Evolutionary conservation across 2,113 vertebrate genomes (phyloP), one percentile per base, ranked within the genome.

Genomic region (Loxodonta africana): DNA sequence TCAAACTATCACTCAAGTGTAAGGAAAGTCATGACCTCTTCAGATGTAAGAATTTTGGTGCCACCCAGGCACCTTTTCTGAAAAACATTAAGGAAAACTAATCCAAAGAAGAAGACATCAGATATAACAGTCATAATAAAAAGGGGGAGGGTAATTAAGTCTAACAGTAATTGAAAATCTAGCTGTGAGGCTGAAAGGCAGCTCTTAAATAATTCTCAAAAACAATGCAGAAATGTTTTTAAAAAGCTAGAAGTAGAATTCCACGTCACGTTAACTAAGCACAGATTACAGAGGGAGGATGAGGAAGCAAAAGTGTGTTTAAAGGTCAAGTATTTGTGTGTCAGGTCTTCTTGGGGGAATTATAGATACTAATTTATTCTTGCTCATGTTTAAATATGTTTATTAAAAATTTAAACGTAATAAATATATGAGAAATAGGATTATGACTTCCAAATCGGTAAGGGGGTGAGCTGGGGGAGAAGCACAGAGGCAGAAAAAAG

Each of bases 221-320:
- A 88, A 57, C 62, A 80, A 96, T 26, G 33, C 8, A 73, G 14
- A 44, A 62, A 33, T 10, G n/a, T 83, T 81, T 88, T 83, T 63
- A 65, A 53, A 82, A 95, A 65, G 37, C 63, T 90, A 51, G 25
- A 95, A 95, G 89, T 91, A 94, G 93, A 95, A 91, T 62, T 90
- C 69, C 44, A 6, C n/a, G 44, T 83, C 20, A 53, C 46, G 71
- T 80, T 88, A 94, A 89, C 90, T 57, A 91, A 82, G 44, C 88
- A 87, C 46, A 74, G 46, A 74, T 18, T 65, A 74, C 20, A n/a
- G 37, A 87, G 8, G 41, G 87, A 91, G 28, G 44, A 53, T 11
- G 28, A 84, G 83, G 20, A 80, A 41, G 23, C 10, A 1, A 51
- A 95, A 69, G 57, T 37, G 9, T 37, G 78, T 41, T 67, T 88